Base-by-base conservation (phyloP, 2,888 invertebrate species). In the Eustalomyia histrio region DNA sequence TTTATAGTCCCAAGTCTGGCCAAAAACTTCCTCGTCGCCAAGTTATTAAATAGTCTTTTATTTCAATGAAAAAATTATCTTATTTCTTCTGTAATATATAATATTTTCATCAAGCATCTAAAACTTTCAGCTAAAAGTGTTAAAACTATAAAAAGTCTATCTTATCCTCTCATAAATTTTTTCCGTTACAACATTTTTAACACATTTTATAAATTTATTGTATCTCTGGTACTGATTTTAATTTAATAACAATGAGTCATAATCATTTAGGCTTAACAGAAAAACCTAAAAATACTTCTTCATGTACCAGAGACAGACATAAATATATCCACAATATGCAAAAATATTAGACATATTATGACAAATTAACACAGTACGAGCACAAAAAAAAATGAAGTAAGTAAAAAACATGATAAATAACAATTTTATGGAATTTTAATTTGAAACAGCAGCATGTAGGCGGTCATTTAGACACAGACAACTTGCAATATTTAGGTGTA, bases 381-480 rank as follows among this genome's bases (percentile, higher is more conserved):
- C 43, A 63, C 63, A 8, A 8, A 29, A 39, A 10, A n/a, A 29
- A 43, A 39, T 29, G 3, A 39, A 17, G n/a, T 52, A 57, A 21
- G 16, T 10, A 29, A 35, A 18, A 50, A 68, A 63, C 63, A 80
- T 63, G 76, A 76, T 76, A 72, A 80, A 76, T 80, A 67, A 57
- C 39, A 67, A 47, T 80, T 76, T 69, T 65, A 65, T 80, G 80
- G 76, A 76, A 76, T 76, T 76, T 76, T 81, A 76, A 81, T 81
- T 76, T 58, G 60, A 76, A 76, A 80, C 68, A 73, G 76, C 80
- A 76, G 76, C 73, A 60, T 76, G 80, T 81, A 74, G 80, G 80
- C 80, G 80, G 68, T 63, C 64, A 52, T 60, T 60, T 55, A 47
- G 60, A n/a, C 14, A 47, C 43, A n/a, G 14, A 47, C 43, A 33